A percentile compares a stretch with the other conserved stretches of the same genome.
Conservation (phyloP, 92 coral and sea anemone genomes). For the Pocillopora grandis region DNA sequence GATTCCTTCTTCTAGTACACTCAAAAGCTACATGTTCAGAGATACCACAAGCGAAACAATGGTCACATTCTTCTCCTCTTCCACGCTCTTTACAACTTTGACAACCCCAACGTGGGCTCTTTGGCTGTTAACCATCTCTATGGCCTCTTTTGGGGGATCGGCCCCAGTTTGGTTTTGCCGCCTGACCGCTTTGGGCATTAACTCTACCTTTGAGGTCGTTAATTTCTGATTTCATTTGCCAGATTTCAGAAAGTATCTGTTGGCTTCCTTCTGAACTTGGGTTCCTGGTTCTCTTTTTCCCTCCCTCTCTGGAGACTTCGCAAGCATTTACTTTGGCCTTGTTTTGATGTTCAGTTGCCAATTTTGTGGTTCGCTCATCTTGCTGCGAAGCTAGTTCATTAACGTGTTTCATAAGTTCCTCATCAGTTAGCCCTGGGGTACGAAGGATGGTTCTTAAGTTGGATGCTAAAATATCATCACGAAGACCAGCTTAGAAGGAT, state of each 20-base stretch:
- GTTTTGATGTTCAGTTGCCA: constrained; percentile 41
- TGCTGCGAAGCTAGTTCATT: constrained; percentile 65
- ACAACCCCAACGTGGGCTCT: constrained; percentile 33
- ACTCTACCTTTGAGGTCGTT: constrained; percentile 49
- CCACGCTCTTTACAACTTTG: constrained; percentile 33
- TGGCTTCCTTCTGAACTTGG: constrained; percentile 33
- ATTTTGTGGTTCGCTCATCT: constrained; percentile 51
- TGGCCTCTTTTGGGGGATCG: constrained; percentile 17
- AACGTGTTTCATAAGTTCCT: constrained; percentile 61
- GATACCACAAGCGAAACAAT: constrained; percentile 59
- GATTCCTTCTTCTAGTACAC: constrained; percentile 24
- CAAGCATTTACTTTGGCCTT: constrained; percentile 35
- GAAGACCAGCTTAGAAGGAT: constrained; percentile 57
- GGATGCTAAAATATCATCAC: constrained; percentile 49
- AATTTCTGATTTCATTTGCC: constrained; percentile 53
- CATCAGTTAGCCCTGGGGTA: constrained; percentile 26
- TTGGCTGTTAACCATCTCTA: constrained; percentile 21
- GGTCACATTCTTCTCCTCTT: constrained; percentile 55
- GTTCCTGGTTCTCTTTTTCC: constrained; percentile 23
- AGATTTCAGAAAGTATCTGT: constrained; percentile 40
- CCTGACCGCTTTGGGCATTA: constrained; percentile 25
- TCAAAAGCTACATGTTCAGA: constrained; percentile 47
- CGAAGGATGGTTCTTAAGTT: constrained; percentile 26
- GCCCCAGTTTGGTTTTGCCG: constrained; percentile 14
- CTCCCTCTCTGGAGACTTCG: background rate